Base-by-base conservation (phyloP, 1,140 invertebrate species). In the Drosophila repleta region DNA sequence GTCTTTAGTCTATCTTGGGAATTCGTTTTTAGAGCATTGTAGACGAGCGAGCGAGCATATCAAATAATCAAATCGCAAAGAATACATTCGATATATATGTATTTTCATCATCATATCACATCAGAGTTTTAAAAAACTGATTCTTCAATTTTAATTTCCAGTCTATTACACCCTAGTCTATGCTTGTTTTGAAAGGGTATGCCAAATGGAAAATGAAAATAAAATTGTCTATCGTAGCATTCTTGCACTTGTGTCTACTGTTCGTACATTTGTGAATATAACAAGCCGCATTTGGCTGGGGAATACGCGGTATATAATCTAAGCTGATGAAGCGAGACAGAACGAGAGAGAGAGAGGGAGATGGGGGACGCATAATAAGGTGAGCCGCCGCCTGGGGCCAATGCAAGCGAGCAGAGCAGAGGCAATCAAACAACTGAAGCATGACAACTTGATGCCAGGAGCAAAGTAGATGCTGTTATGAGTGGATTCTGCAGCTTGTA, bases 351-450 rank as follows among this genome's bases (percentile, higher is more conserved):
- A 45, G 17, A 15, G 17, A 10, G n/a, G 24, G 13, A 10, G n/a
- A 18, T 18, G 13, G 39, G 4, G 53, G 29, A 3, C n/a, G 15
- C 8, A 56, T 70, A 62, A 48, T 64, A 79, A 72, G 70, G 62
- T 62, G 63, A 74, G 61, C 61, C 56, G 67, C 51, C 76, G 73
- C 72, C 67, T 81, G 77, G 82, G 78, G 64, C 74, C 77, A 74
- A 75, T 79, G 83, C 79, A 83, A 79, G 75, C 83, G 48, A 51
- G 18, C 43, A 21, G 62, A 82, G 83, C 83, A 79, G 76, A 88
- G 82, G 83, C 83, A 88, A 88, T 88, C 83, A 88, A 88, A 88
- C 79, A 88, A 88, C 79, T 88, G 83, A 88, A 69, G 84, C 83
- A 88, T 88, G 84, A 88, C 83, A 88, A 88, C 83, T 88, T 83